Evolutionary conservation across 2,113 vertebrate genomes (phyloP).

Genomic region (Boleophthalmus pectinirostris): DNA sequence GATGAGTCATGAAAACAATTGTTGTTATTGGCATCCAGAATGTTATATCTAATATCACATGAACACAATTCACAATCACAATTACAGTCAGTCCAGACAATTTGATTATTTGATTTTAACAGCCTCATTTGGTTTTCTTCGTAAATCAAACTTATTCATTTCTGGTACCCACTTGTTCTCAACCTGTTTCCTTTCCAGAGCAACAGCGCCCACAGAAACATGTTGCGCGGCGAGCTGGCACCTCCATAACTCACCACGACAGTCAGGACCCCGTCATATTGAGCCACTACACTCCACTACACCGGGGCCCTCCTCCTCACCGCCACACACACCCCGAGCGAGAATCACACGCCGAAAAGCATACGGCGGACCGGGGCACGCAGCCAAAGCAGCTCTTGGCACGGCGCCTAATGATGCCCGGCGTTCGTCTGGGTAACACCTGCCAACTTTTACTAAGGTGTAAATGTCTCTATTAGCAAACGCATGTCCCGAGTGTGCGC

Average conservation of each 20-base stretch:
- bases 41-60: too few species aligned
- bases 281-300: conserved; percentile 44
- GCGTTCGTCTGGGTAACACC: conserved; percentile 94
- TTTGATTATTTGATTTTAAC: too few species aligned
- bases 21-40: too few species aligned
- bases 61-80: too few species aligned
- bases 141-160: background rate
- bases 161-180: background rate
- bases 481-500: conserved; percentile 83
- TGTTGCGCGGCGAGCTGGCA: conserved; percentile 37
- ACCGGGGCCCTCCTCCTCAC: conserved; percentile 39
- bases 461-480: conserved; percentile 97
- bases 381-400: conserved; percentile 90
- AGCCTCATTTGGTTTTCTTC: too few species aligned
- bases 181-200: conserved; percentile 4
- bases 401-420: conserved; percentile 94
- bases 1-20: too few species aligned
- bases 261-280: conserved; percentile 37
- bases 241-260: conserved; percentile 12
- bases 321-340: conserved; percentile 34
- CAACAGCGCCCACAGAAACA: conserved; percentile 26
- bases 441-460: conserved; percentile 98
- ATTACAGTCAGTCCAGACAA: too few species aligned
- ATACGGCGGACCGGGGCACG: conserved; percentile 64
- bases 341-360: conserved; percentile 28